Evolutionary conservation across 2,888 invertebrate species (phyloP).

Genomic region (Mythimna ferrago): DNA sequence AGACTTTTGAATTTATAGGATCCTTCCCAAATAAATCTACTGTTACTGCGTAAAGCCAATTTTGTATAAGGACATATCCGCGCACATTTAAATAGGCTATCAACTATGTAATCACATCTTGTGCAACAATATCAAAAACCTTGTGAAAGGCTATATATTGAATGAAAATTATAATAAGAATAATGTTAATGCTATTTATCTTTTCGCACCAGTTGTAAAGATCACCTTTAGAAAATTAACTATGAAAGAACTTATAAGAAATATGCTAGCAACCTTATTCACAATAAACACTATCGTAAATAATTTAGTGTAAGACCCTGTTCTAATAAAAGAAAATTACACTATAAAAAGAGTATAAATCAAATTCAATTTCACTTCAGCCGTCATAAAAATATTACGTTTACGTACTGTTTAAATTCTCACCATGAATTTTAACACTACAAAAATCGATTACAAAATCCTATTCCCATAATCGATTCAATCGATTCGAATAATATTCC

Average conservation of each 20-base stretch:
- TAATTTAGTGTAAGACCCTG: not conserved
- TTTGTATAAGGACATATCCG: not conserved
- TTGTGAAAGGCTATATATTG: not conserved
- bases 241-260: slow-evolving; percentile 10
- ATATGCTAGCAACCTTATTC: not conserved
- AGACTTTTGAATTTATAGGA: slow-evolving; percentile 24
- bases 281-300: not conserved
- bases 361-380: slow-evolving; percentile 18
- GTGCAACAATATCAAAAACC: slow-evolving; percentile 7
- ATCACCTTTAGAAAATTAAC: slow-evolving; percentile 8
- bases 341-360: slow-evolving; percentile 24
- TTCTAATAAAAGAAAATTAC: slow-evolving; percentile 16
- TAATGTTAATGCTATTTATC: slow-evolving; percentile 13
- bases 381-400: slow-evolving; percentile 6
- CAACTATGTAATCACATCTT: slow-evolving; percentile 8
- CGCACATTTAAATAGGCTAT: slow-evolving; percentile 1
- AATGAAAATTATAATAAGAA: not conserved
- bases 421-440: slow-evolving; percentile 32
- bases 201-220: slow-evolving; percentile 29
- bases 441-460: slow-evolving; percentile 50
- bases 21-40: slow-evolving; percentile 9
- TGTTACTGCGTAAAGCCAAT: slow-evolving; percentile 7
- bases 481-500: slow-evolving; percentile 47
- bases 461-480: slow-evolving; percentile 42
- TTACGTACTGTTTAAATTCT: slow-evolving; percentile 27